A percentile compares a stretch with the other conserved stretches of the same genome.
These are phyloP conservation scores for Chloropsis hardwickii DNA, from an alignment of 2,113 vertebrate genomes.

Conservation along the genomic window DNA sequence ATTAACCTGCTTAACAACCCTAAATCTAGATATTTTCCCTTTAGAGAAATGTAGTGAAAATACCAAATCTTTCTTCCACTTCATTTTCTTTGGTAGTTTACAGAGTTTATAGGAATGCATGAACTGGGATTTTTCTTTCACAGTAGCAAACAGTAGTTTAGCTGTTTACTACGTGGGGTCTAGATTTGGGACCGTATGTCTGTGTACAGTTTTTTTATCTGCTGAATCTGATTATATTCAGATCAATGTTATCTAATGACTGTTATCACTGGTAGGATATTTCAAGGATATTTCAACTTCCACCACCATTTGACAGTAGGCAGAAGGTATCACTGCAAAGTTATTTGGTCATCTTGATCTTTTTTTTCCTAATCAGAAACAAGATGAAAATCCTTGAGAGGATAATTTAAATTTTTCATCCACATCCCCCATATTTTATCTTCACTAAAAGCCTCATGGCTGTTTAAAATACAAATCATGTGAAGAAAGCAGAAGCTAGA, in stretches of 20 bases:
- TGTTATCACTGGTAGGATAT: not conserved
- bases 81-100: not conserved
- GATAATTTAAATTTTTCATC: not conserved
- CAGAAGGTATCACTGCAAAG: not conserved
- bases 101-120: not conserved
- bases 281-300: not conserved
- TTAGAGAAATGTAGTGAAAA: not conserved
- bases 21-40: slow-evolving; percentile 10
- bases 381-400: not conserved
- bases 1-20: slow-evolving; percentile 22
- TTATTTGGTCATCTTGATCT: not conserved
- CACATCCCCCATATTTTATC: not conserved
- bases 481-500: not conserved
- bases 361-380: not conserved
- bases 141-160: not conserved
- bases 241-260: not conserved
- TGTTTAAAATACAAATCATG: not conserved
- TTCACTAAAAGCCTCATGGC: not conserved
- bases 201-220: not conserved
- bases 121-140: not conserved
- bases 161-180: not conserved
- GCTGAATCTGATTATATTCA: not conserved
- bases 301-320: not conserved
- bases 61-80: not conserved
- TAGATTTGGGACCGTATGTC: not conserved